These are phyloP conservation scores for Rhagonycha lutea DNA, from an alignment of 2,888 invertebrate genomes.

Conservation along the genomic window DNA sequence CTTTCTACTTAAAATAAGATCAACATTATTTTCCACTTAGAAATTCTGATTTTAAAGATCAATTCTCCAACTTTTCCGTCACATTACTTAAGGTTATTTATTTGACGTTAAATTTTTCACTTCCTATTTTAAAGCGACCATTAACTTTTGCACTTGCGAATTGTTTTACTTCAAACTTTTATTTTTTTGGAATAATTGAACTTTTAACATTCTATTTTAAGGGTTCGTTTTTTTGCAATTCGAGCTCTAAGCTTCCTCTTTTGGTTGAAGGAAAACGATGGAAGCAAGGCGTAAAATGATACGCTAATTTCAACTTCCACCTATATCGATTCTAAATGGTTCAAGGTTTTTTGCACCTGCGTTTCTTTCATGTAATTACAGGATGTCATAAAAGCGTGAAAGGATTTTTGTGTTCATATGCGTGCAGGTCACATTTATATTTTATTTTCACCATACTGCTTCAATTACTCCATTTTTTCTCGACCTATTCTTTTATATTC, in stretches of 20 bases:
- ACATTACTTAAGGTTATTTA: constrained; percentile 31
- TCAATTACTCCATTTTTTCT: background rate
- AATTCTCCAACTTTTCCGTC: constrained; percentile 34
- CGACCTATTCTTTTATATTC: background rate
- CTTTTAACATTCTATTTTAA: constrained; percentile 17
- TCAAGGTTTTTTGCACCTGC: constrained; percentile 27
- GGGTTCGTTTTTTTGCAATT: background rate
- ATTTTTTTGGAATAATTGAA: constrained; percentile 12
- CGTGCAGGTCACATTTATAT: constrained; percentile 8
- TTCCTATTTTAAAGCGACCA: constrained; percentile 28
- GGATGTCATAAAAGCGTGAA: constrained; percentile 19
- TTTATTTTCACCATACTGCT: background rate
- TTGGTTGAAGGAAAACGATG: constrained; percentile 14
- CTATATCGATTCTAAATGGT: constrained; percentile 27
- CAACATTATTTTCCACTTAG: constrained; percentile 43
- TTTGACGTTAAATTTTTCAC: constrained; percentile 32
- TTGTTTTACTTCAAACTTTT: constrained; percentile 19
- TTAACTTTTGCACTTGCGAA: constrained; percentile 28
- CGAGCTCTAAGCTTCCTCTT: background rate
- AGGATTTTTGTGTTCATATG: constrained; percentile 17
- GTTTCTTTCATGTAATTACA: constrained; percentile 27
- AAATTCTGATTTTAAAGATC: constrained; percentile 34
- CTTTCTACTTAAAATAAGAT: constrained; percentile 28
- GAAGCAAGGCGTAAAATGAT: constrained; percentile 23
- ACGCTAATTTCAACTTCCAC: constrained; percentile 23